Base-by-base conservation (phyloP, 2,888 invertebrate species). In the Poecilus cupreus region DNA sequence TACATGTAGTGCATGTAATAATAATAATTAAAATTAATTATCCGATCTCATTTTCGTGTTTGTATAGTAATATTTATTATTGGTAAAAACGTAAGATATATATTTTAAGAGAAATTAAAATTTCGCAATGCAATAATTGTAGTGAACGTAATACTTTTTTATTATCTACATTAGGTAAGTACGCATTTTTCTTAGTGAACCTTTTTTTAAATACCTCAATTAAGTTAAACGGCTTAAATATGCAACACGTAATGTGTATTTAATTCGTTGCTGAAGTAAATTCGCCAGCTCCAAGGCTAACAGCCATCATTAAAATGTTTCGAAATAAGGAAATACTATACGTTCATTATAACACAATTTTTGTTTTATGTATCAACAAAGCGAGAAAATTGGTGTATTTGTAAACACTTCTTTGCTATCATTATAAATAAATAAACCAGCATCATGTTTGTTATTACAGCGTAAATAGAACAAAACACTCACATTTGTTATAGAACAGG, bases 201-300 rank as follows among this genome's bases (percentile, higher is more conserved):
- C 32, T 72, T 72, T 72, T n/a, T 72, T 72, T 39, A 70, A 72
- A 72, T 68, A 72, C 46, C 22, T 43, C 72, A 72, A 46, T 72
- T 72, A 72, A 46, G 72, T 46, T 72, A 72, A 68, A 46, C 72
- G 24, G 32, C 32, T 75, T 75, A 75, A 75, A 75, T 75, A 75
- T 75, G 75, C 75, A 75, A 75, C 49, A 18, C 49, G 37, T 75
- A 75, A 75, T 75, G 75, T 75, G 32, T 75, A 75, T 75, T 75
- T 75, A 75, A 75, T 75, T 75, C 51, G 75, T 51, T 18, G 49
- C 39, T 49, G 20, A 51, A 75, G 75, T 75, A 75, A 75, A 75
- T 72, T 72, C 75, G 51, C 51, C 26, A 75, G 75, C 75, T 51
- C 51, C 75, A 75, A 75, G 75, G 75, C 75, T 51, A 75, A 51